These are phyloP conservation scores for Pipistrellus nathusii DNA, from an alignment of 2,797 vertebrate genomes.

Conservation along the genomic window DNA sequence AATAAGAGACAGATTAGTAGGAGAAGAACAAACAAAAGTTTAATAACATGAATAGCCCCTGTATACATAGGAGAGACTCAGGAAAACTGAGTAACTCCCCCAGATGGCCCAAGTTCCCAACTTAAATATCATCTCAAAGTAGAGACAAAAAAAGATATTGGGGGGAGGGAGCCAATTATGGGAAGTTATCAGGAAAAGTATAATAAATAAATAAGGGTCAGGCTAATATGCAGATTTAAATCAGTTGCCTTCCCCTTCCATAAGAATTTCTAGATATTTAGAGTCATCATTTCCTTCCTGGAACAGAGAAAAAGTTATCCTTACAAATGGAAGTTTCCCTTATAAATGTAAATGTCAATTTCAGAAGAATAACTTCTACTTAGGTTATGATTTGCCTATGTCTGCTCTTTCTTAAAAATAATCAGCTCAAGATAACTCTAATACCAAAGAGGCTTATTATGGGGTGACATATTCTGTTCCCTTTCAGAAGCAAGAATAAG, in stretches of 20 bases:
- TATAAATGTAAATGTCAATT: neutral
- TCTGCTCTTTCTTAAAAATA: constrained; percentile 21
- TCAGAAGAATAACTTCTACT: neutral
- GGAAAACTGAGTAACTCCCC: neutral
- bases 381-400: neutral
- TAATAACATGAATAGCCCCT: neutral
- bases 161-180: neutral
- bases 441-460: neutral
- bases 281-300: neutral
- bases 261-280: neutral
- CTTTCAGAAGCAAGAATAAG: neutral
- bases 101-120: neutral
- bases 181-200: neutral
- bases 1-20: neutral
- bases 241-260: neutral
- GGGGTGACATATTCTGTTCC: neutral
- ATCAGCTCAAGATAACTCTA: neutral
- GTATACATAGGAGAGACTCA: neutral
- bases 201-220: neutral
- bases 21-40: neutral
- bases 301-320: neutral
- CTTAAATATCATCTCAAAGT: neutral
- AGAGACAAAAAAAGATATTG: neutral
- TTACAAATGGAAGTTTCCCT: neutral
- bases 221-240: neutral